A percentile compares a stretch with the other conserved stretches of the same genome.
These are phyloP conservation scores for Macrochelys suwanniensis DNA, from an alignment of 2,797 vertebrate species.

Conservation along the genomic window DNA sequence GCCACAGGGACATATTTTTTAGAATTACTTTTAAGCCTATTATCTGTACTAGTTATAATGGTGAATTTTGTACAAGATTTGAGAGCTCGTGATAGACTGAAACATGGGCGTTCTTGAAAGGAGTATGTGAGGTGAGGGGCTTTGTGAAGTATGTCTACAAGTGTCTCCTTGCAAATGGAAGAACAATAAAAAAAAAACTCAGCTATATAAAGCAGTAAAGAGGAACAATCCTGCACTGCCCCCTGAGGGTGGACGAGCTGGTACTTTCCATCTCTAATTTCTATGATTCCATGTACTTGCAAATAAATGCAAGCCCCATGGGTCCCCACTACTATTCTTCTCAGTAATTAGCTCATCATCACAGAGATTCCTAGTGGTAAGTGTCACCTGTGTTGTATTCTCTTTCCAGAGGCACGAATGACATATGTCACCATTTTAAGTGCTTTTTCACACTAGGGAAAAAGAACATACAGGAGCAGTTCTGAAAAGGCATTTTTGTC, in stretches of 20 bases:
- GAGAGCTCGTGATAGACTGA: not conserved
- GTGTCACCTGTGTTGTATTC: constrained; percentile 5
- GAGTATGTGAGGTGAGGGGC: not conserved
- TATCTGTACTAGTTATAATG: not conserved
- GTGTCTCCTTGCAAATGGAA: constrained; percentile 26
- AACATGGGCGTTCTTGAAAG: not conserved
- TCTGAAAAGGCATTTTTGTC: constrained; percentile 22
- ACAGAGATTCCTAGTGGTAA: not conserved
- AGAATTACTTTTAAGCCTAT: not conserved
- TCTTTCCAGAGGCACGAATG: constrained; percentile 28
- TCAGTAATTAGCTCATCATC: constrained; percentile 8
- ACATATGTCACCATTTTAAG: constrained; percentile 16
- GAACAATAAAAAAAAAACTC: not conserved
- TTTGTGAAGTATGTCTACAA: not conserved
- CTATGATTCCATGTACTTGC: too few relatives aligned
- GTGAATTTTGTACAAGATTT: constrained; percentile 9
- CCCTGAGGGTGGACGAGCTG: not conserved
- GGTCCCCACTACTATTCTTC: not conserved
- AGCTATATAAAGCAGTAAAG: not conserved
- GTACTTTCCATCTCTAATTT: too few relatives aligned
- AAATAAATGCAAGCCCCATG: not conserved
- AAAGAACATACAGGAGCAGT: constrained; percentile 42
- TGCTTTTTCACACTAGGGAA: not conserved
- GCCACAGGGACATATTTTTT: not conserved
- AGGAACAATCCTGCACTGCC: constrained; percentile 14